Evolutionary conservation across 2,113 vertebrate species (phyloP).

Genomic region (Gobius niger): DNA sequence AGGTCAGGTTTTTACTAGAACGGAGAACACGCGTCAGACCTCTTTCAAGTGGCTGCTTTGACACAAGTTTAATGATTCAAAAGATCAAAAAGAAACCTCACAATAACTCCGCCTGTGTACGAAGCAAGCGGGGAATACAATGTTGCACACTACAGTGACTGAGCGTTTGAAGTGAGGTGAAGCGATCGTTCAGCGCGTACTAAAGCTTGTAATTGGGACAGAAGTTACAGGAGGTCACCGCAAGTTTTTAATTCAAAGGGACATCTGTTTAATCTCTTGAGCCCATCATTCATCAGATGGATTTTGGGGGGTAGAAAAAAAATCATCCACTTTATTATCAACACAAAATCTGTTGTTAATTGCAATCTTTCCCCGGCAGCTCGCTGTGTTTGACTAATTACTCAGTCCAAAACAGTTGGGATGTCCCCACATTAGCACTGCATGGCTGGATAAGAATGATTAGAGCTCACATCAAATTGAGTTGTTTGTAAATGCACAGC

Average conservation of each 20-base stretch:
- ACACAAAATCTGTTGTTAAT: constrained; percentile 25
- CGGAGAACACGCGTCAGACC: constrained; percentile 8
- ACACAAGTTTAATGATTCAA: constrained; percentile 21
- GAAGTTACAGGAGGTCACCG: constrained; percentile 14
- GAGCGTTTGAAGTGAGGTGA: constrained; percentile 19
- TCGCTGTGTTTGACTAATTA: constrained; percentile 41
- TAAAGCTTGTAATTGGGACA: background rate
- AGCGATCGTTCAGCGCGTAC: constrained; percentile 8
- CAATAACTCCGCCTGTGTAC: constrained; percentile 14
- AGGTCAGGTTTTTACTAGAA: constrained; percentile 91
- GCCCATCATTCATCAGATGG: background rate
- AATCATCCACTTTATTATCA: constrained; percentile 3
- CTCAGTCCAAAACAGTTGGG: constrained; percentile 25
- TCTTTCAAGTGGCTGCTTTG: constrained; percentile 5
- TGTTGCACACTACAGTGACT: constrained; percentile 3
- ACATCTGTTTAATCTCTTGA: constrained; percentile 4
- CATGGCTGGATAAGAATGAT: constrained; percentile 42
- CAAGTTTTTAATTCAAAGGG: constrained; percentile 11
- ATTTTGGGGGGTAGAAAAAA: constrained; percentile 4
- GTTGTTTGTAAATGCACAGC: constrained; percentile 26
- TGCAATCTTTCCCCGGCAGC: constrained; percentile 15
- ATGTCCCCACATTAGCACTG: constrained; percentile 40
- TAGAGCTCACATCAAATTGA: constrained; percentile 34
- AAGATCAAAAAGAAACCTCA: constrained; percentile 31
- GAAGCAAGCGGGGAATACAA: constrained; percentile 38